phyloP scores from a whole-genome alignment of 2,797 vertebrate species.

The Acridotheres tristis region DNA sequence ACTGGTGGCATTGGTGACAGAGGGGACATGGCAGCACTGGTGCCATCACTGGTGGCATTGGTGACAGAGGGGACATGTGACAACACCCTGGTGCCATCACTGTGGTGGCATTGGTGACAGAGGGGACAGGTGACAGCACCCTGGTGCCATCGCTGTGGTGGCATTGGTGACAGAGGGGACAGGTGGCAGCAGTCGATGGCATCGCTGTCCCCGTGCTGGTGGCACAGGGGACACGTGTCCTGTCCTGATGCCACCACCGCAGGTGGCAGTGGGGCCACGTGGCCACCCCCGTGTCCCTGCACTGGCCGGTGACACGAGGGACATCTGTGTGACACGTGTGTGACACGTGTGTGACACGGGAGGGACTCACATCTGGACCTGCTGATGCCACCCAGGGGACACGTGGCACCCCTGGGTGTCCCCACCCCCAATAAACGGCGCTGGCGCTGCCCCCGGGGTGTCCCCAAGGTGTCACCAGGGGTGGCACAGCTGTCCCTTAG shows the following conservation, averaged over 20 bases:
- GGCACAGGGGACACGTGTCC: not conserved
- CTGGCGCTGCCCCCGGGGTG: not conserved
- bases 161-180: no score
- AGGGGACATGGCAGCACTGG: no score
- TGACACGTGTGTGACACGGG: not conserved
- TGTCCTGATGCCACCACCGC: not conserved
- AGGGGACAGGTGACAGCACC: no score
- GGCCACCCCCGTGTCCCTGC: not conserved
- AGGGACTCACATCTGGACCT: not conserved
- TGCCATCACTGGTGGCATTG: no score
- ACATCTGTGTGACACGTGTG: no score
- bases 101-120: no score
- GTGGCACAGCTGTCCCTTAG: not conserved
- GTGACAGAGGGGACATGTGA: no score
- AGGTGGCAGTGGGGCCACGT: not conserved
- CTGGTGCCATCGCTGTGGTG: no score
- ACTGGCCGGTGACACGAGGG: not conserved
- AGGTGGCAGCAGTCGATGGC: no score
- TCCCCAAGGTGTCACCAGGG: not conserved
- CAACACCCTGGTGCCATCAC: no score
- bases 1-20: no score
- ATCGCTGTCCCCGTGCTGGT: no score
- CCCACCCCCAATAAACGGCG: not conserved
- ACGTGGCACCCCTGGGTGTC: not conserved
- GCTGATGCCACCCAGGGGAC: not conserved